Conservation (phyloP, 1,140 invertebrate species). For the Charaxes varanes region DNA sequence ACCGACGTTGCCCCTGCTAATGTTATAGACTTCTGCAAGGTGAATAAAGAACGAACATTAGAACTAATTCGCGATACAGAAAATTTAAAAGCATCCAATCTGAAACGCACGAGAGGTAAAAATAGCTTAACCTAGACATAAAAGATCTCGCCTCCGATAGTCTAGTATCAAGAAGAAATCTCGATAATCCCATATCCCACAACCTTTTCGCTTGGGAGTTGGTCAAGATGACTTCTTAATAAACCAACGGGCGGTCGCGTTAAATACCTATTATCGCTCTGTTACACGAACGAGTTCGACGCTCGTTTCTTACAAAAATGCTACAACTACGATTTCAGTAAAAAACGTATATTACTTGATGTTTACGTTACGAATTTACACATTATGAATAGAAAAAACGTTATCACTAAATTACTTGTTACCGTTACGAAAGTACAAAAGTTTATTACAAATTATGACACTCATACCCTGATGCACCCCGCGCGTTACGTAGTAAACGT, state of each 20-base stretch:
- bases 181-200: constrained; percentile 18
- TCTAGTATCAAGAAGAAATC: constrained; percentile 45
- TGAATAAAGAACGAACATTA: background rate
- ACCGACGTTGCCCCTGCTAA: too few relatives aligned
- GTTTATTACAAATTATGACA: constrained; percentile 70
- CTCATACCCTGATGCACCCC: constrained; percentile 75
- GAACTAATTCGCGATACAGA: constrained; percentile 5
- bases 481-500: constrained; percentile 60
- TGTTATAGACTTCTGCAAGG: too few relatives aligned
- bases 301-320: constrained; percentile 66
- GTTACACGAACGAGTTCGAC: constrained; percentile 61
- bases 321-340: constrained; percentile 68
- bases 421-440: constrained; percentile 71
- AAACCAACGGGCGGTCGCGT: constrained; percentile 39
- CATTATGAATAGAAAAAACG: constrained; percentile 64
- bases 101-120: constrained; percentile 49
- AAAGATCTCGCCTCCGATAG: constrained; percentile 34
- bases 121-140: constrained; percentile 49
- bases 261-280: constrained; percentile 69
- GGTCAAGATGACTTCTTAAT: constrained; percentile 44
- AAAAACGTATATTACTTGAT: constrained; percentile 67
- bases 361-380: constrained; percentile 61
- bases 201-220: constrained; percentile 1
- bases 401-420: constrained; percentile 66
- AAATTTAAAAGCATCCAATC: constrained; percentile 41